Evolutionary conservation across 1,140 invertebrate genomes (phyloP).

Genomic region (Calliopsis andreniformis): DNA sequence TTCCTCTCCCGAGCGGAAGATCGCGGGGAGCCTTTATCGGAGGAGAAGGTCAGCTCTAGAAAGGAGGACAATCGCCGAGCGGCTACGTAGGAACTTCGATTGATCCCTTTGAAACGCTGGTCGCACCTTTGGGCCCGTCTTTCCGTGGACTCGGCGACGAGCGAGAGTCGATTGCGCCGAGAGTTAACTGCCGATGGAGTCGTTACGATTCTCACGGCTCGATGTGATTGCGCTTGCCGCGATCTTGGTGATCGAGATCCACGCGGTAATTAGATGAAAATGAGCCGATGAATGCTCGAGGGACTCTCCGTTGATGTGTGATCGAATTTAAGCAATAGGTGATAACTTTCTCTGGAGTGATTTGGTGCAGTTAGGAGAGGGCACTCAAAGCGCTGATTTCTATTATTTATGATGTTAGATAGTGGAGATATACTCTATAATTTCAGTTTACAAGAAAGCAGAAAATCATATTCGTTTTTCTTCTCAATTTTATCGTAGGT

Average conservation of each 20-base stretch:
- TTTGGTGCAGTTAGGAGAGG: too few relatives aligned
- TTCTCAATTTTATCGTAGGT: too few relatives aligned
- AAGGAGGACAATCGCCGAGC: conserved; percentile 47
- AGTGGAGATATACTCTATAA: too few relatives aligned
- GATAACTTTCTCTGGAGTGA: too few relatives aligned
- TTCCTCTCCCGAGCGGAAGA: conserved; percentile 31
- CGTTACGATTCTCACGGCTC: conserved; percentile 70
- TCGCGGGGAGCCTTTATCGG: conserved; percentile 32
- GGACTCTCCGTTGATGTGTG: too few relatives aligned
- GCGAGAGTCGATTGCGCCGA: conserved; percentile 34
- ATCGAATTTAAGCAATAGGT: conserved; percentile 1
- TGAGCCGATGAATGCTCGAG: background rate
- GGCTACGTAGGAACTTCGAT: conserved; percentile 26
- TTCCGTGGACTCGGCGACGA: conserved; percentile 42
- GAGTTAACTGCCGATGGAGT: conserved; percentile 47
- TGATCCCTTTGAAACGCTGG: conserved; percentile 43
- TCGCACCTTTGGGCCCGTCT: conserved; percentile 28
- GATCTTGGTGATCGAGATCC: conserved; percentile 59
- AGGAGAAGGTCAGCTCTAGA: conserved; percentile 50
- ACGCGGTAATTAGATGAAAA: conserved; percentile 42
- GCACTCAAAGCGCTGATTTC: too few relatives aligned
- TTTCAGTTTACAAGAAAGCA: too few relatives aligned
- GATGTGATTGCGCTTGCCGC: conserved; percentile 37
- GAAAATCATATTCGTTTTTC: too few relatives aligned
- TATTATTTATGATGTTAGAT: too few relatives aligned